Base-by-base conservation (phyloP, 2,888 invertebrate species). In the Antheraea yamamai region DNA sequence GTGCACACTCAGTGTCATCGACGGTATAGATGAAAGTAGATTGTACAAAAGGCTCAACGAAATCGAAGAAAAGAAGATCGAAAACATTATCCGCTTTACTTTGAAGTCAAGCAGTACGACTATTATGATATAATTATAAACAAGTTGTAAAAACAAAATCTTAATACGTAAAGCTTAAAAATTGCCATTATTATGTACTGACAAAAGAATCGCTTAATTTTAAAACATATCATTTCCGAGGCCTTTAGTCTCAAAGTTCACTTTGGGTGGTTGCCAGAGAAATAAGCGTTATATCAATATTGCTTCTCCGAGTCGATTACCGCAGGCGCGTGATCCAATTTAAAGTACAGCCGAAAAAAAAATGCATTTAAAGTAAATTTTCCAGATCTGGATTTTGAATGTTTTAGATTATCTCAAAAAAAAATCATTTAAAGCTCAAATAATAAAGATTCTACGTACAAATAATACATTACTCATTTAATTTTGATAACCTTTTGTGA, bases 241-340 rank as follows among this genome's bases (percentile, higher is more conserved):
- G 61, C n/a, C 18, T 61, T 73, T 64, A 64, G 64, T 26, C 68
- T 70, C 68, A 70, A 20, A n/a, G 68, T 70, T 70, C 35, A 39
- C 68, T 70, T 70, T 70, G 68, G 68, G 39, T 20, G 35, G 35
- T 39, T 70, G 68, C 68, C 68, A 70, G 68, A 39, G 35, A 35
- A 70, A 70, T 70, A 39, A 70, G 68, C 35, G 68, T 70, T 70
- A 70, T 70, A 70, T 70, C 68, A 23, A 70, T 70, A 64, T 64
- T 64, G 64, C 3, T 64, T 66, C 30, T 16, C 64, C 26, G 30
- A 66, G 14, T 66, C 64, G 26, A 66, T 66, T 66, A 66, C 64
- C 64, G 26, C 0, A 66, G 64, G 16, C 64, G 30, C 30, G 14
- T 0, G 16, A 66, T 30, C 16, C 26, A 20, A 66, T 66, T 66